Evolutionary conservation across 1,140 invertebrate species (phyloP).

Genomic region (Drosophila triauraria): DNA sequence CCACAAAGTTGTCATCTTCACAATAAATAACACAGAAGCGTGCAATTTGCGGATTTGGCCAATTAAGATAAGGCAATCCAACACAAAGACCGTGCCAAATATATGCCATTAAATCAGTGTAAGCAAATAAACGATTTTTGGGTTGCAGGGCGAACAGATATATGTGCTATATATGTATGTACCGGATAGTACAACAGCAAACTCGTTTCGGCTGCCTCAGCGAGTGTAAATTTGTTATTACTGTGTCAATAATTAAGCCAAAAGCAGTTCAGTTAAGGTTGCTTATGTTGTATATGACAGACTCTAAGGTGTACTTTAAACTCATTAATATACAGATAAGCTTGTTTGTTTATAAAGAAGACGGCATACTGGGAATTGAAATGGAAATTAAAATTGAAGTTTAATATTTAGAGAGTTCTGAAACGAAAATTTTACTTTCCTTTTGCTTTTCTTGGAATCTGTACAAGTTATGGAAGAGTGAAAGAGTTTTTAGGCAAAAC

Average conservation of each 20-base stretch:
- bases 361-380: no score
- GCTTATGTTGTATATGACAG: slow-evolving; percentile 6
- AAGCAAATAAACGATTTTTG: slow-evolving; percentile 20
- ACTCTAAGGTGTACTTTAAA: slow-evolving; percentile 13
- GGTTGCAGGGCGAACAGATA: background rate
- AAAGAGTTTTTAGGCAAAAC: background rate
- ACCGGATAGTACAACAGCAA: slow-evolving; percentile 9
- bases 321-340: background rate
- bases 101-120: slow-evolving; percentile 21
- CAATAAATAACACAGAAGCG: slow-evolving; percentile 20
- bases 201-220: slow-evolving; percentile 37
- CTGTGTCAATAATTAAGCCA: slow-evolving; percentile 44
- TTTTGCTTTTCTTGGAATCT: background rate
- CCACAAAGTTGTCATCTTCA: slow-evolving; percentile 37
- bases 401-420: no score
- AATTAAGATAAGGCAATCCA: slow-evolving; percentile 38
- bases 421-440: no score
- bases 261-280: slow-evolving; percentile 31
- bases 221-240: slow-evolving; percentile 41
- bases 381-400: no score
- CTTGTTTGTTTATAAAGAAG: background rate
- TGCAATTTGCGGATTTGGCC: slow-evolving; percentile 40
- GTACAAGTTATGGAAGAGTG: background rate
- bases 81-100: slow-evolving; percentile 16
- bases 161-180: slow-evolving; percentile 1